Evolutionary conservation across 92 coral and sea anemone genomes (phyloP).

Genomic region (Galaxea fascicularis): DNA sequence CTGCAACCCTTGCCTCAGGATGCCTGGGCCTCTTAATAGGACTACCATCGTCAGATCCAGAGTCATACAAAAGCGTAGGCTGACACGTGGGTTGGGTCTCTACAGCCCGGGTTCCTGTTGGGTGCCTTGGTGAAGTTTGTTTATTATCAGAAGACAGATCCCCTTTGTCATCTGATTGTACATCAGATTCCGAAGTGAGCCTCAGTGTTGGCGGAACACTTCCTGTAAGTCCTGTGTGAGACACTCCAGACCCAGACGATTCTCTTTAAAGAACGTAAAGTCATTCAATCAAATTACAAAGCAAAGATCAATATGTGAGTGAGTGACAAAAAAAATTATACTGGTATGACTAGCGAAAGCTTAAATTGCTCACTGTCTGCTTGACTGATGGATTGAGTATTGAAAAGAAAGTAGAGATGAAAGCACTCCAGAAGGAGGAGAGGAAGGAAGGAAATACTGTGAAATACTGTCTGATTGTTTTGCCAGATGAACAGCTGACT

Average conservation of each 20-base stretch:
- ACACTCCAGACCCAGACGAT: conserved; percentile 28
- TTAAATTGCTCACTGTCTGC: no score
- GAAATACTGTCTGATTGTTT: no score
- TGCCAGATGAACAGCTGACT: no score
- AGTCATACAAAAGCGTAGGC: conserved; percentile 54
- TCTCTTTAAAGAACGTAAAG: conserved; percentile 12
- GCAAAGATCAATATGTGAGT: neutral
- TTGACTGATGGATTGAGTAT: no score
- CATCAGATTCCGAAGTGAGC: conserved; percentile 45
- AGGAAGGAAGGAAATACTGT: no score
- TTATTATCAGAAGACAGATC: conserved; percentile 10
- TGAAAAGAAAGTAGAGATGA: no score
- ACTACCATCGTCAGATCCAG: conserved; percentile 48
- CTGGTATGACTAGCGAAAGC: no score
- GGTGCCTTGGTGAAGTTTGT: neutral
- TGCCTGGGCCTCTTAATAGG: conserved; percentile 44
- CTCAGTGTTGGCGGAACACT: conserved; percentile 36
- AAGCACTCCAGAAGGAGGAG: no score
- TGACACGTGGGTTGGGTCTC: conserved; percentile 33
- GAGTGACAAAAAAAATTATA: no score
- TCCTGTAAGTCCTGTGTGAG: conserved; percentile 19
- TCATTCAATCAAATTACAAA: neutral
- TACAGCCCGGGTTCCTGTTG: conserved; percentile 6
- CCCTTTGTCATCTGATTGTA: conserved; percentile 26
- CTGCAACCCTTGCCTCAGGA: conserved; percentile 14